Conservation (phyloP, 2,888 invertebrate genomes). For the Drosophila diplacantha region DNA sequence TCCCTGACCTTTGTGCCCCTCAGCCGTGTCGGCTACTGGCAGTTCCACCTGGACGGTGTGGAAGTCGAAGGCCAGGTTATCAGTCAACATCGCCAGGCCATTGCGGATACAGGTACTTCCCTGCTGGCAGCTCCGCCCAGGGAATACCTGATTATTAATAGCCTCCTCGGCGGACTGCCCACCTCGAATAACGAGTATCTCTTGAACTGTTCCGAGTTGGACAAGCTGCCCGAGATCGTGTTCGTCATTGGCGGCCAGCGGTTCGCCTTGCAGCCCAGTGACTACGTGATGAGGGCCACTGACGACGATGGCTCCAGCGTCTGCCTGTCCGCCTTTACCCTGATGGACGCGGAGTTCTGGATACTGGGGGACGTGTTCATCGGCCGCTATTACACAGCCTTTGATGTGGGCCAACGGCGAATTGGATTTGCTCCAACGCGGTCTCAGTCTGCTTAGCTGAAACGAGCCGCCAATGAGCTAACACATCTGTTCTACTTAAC, state of each 20-base stretch:
- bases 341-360: slow-evolving; percentile 75
- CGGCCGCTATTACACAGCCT: slow-evolving; percentile 94
- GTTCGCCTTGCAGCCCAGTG: slow-evolving; percentile 86
- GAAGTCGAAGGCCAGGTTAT: slow-evolving; percentile 84
- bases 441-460: not conserved
- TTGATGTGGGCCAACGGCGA: slow-evolving; percentile 88
- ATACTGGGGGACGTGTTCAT: slow-evolving; percentile 93
- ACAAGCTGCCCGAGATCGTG: slow-evolving; percentile 85
- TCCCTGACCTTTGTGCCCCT: slow-evolving; percentile 31
- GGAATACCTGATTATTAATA: slow-evolving; percentile 87
- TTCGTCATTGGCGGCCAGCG: slow-evolving; percentile 85
- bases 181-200: slow-evolving; percentile 84
- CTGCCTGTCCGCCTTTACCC: slow-evolving; percentile 35
- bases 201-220: slow-evolving; percentile 87
- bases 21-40: slow-evolving; percentile 30
- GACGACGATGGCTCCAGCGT: slow-evolving; percentile 20
- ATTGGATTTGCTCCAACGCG: slow-evolving; percentile 86
- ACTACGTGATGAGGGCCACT: slow-evolving; percentile 82
- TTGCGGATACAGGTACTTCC: slow-evolving; percentile 96
- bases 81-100: slow-evolving; percentile 86
- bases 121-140: slow-evolving; percentile 90
- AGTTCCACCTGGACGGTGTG: slow-evolving; percentile 30
- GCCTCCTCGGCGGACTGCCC: slow-evolving; percentile 84
- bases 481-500: slow-evolving; percentile 21
- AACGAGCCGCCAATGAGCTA: slow-evolving; percentile 1